Percentiles rank a stretch among this genome's conserved stretches.
These are phyloP conservation scores for Zosterops japonicus DNA, from an alignment of 2,113 vertebrate species.

Conservation along the genomic window DNA sequence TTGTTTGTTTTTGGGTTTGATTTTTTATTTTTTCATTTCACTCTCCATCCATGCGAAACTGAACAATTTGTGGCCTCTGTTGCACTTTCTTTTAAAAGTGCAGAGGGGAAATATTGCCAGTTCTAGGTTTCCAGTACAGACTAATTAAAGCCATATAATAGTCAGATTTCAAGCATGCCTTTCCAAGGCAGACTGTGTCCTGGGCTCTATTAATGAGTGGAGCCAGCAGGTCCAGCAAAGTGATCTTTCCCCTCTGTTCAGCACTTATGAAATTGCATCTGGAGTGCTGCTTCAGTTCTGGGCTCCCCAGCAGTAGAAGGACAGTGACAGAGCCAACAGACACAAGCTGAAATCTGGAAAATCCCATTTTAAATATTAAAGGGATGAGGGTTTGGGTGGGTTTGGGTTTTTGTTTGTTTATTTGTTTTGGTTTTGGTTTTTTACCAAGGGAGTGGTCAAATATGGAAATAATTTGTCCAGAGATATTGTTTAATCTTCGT, in stretches of 20 bases:
- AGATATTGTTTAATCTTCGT: background rate
- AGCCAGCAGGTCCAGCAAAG: background rate
- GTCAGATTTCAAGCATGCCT: background rate
- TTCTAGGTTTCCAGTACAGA: background rate
- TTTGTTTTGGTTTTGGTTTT: background rate
- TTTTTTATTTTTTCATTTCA: background rate
- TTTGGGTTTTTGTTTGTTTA: background rate
- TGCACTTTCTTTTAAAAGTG: background rate
- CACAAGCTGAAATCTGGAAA: background rate
- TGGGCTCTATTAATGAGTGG: background rate
- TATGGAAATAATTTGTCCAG: background rate
- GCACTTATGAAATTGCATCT: background rate
- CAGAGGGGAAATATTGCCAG: background rate
- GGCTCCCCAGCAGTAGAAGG: background rate
- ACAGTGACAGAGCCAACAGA: background rate
- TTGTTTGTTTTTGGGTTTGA: background rate
- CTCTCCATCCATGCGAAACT: background rate
- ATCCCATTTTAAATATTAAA: background rate
- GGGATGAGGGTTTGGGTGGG: fast-evolving
- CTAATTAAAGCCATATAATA: background rate
- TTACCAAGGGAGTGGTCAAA: background rate
- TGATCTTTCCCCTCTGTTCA: background rate
- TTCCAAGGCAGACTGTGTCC: background rate
- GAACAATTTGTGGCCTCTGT: background rate
- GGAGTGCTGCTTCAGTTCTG: background rate